Evolutionary conservation across 1,140 invertebrate species (phyloP), one percentile per base, ranked within the genome.

Genomic region (Homalodisca vitripennis): DNA sequence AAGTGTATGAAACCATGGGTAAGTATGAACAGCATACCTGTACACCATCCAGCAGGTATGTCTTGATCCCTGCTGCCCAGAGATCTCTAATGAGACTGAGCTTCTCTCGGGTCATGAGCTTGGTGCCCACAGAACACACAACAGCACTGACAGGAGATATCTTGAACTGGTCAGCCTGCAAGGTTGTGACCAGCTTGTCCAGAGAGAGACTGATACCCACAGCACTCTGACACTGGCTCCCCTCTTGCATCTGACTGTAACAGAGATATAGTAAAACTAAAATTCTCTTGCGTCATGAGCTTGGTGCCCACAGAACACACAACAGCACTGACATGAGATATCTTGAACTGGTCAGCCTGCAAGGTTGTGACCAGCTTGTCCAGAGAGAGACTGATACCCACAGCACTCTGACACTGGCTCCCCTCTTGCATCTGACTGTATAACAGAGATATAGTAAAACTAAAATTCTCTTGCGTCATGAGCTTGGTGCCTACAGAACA

Each of bases 181-280:
- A 77, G 17, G 82, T 82, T 53, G 82, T 81, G 0, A 89, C 83
- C 31, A 93, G 78, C 76, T 88, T 90, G 66, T 89, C 87, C 65
- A 94, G 77, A 0, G 88, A 89, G 51, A 94, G 83, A 41, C 91
- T 91, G 14, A 92, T 84, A 14, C 92, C 92, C 2, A 88, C 89
- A 0, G 87, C 91, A 41, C 34, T 41, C 26, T 60, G 63, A 6
- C 17, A 17, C 6, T 41, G 34, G 10, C 24, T 27, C 24, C 30
- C 63, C n/a, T 66, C 63, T 1, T 46, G 63, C 63, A 46, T 27
- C 41, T 66, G 63, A 3, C 63, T 66, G 30, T 12, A 41, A 41
- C 34, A n/a, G n/a, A n/a, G n/a, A n/a, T n/a, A n/a, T n/a, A n/a
- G n/a, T n/a, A n/a, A n/a, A n/a, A n/a, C n/a, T n/a, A n/a, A n/a